These are phyloP conservation scores for Bombus soroeensis DNA, from an alignment of 1,140 invertebrate genomes.

Conservation along the genomic window DNA sequence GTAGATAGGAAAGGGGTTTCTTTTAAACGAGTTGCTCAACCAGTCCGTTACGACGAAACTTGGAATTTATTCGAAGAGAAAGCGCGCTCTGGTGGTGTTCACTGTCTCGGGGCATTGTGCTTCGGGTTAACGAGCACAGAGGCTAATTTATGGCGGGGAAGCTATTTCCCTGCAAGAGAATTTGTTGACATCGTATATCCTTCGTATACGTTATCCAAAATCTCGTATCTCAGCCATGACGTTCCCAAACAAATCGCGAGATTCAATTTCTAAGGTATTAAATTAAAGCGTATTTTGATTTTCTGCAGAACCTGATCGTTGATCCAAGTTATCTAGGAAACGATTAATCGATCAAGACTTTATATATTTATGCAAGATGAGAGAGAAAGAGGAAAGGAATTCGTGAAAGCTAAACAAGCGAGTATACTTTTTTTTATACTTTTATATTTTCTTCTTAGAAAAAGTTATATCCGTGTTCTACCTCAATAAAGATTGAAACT, in stretches of 20 bases:
- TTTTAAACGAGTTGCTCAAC: neutral
- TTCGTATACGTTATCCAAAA: neutral
- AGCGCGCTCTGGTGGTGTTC: neutral
- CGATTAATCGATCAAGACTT: too few relatives aligned
- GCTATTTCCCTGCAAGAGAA: neutral
- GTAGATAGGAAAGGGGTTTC: neutral
- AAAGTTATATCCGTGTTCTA: too few relatives aligned
- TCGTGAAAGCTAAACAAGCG: too few relatives aligned
- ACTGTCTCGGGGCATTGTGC: neutral
- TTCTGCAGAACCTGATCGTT: neutral
- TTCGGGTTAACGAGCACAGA: conserved; percentile 23
- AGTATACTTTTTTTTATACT: too few relatives aligned
- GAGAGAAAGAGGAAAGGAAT: neutral
- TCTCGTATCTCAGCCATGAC: neutral
- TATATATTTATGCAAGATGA: neutral
- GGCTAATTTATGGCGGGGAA: conserved; percentile 5
- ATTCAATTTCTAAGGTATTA: neutral
- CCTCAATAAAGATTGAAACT: neutral
- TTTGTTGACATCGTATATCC: neutral
- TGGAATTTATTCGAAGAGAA: conserved; percentile 9
- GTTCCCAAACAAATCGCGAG: neutral
- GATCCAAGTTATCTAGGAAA: neutral
- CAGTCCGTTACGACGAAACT: neutral
- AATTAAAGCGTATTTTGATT: neutral
- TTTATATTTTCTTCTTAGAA: too few relatives aligned